phyloP scores from a whole-genome alignment of 2,797 vertebrate species.

The Thripadectes ignobilis region DNA sequence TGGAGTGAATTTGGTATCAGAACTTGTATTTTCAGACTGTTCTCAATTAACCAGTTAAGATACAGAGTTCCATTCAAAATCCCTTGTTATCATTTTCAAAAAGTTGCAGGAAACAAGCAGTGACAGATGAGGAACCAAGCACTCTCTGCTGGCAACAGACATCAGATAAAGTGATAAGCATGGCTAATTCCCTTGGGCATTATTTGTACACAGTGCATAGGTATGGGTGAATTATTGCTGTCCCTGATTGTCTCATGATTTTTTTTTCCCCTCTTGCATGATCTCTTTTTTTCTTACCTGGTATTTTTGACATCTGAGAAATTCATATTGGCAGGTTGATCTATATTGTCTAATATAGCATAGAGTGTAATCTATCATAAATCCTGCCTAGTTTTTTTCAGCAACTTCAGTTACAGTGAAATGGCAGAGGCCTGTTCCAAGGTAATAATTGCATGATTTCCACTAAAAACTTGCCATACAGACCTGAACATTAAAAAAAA shows the following conservation, averaged over 20 bases:
- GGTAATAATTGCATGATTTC: slow-evolving; percentile 17
- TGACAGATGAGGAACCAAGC: neutral
- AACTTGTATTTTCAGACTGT: neutral
- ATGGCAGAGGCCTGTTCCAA: neutral
- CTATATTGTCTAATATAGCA: slow-evolving; percentile 77
- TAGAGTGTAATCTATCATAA: slow-evolving; percentile 74
- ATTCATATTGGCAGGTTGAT: slow-evolving; percentile 83
- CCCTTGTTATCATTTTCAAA: slow-evolving; percentile 18
- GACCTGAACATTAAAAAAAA: neutral
- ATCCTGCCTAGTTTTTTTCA: slow-evolving; percentile 51
- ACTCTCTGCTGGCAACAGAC: slow-evolving; percentile 44
- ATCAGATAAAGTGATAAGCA: slow-evolving; percentile 67
- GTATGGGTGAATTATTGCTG: slow-evolving; percentile 77
- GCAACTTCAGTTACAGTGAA: slow-evolving; percentile 28
- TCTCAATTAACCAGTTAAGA: slow-evolving; percentile 28
- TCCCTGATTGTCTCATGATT: slow-evolving; percentile 77
- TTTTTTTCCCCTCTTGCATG: slow-evolving; percentile 48
- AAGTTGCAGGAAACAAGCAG: slow-evolving; percentile 51
- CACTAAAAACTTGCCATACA: neutral
- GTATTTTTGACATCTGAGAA: slow-evolving; percentile 76
- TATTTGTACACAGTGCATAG: slow-evolving; percentile 72
- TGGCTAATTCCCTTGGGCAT: slow-evolving; percentile 69
- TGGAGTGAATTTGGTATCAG: slow-evolving; percentile 17
- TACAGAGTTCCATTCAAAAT: slow-evolving; percentile 35
- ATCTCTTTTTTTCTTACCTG: slow-evolving; percentile 61